Percentiles rank a stretch among this genome's conserved stretches.
Conservation (phyloP, 1,140 invertebrate species). For the Periplaneta americana region DNA sequence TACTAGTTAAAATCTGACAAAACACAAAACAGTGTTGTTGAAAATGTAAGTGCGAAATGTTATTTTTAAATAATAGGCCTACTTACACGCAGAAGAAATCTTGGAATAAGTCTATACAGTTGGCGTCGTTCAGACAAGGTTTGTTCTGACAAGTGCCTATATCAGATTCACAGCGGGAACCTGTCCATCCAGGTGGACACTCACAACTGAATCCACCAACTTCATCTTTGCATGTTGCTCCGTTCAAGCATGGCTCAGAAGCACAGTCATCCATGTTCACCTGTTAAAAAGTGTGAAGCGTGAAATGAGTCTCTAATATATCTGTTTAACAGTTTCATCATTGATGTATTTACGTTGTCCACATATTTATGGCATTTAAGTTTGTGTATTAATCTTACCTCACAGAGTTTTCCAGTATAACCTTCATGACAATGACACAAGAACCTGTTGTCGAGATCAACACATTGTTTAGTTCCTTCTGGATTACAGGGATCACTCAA, state of each 20-base stretch:
- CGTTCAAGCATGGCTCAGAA: constrained; percentile 82
- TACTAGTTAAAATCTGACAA: too few species aligned
- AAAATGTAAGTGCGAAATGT: too few species aligned
- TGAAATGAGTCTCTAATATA: too few species aligned
- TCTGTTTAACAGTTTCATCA: not conserved
- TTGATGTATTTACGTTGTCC: not conserved
- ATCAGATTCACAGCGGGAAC: constrained; percentile 79
- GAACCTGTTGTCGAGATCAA: constrained; percentile 86
- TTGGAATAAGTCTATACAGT: constrained; percentile 88
- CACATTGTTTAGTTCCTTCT: constrained; percentile 78
- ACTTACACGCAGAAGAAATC: constrained; percentile 94
- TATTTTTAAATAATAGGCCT: too few species aligned
- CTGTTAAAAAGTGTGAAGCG: constrained; percentile 26
- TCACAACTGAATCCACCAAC: constrained; percentile 78
- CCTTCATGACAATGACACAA: constrained; percentile 87
- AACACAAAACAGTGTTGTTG: too few species aligned
- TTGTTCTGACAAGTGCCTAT: constrained; percentile 77
- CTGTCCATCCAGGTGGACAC: constrained; percentile 85
- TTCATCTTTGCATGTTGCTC: constrained; percentile 81
- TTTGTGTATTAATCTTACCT: constrained; percentile 50
- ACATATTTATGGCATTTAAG: not conserved
- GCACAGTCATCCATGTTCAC: constrained; percentile 83
- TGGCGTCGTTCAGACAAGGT: constrained; percentile 89
- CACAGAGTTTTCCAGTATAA: constrained; percentile 78
- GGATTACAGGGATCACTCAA: constrained; percentile 85